Base-by-base conservation (phyloP, 2,888 invertebrate genomes). In the Hipparchia semele region DNA sequence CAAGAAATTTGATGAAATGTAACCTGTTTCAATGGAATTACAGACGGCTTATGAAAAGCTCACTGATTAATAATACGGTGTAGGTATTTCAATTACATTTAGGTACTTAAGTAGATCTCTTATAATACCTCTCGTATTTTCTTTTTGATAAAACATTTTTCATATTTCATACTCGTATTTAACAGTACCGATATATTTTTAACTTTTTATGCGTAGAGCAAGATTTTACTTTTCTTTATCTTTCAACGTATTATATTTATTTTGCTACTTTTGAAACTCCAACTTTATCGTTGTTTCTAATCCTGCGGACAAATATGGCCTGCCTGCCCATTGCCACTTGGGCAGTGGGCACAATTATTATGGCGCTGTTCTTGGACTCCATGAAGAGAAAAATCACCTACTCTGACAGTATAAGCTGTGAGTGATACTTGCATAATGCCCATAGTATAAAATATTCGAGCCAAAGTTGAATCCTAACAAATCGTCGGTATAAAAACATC, bases 1-100 rank as follows among this genome's bases (percentile, higher is more conserved):
- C 6, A 12, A 65, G 65, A 65, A 65, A 53, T 65, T 53, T 10
- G 23, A 23, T 13, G 64, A 5, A 23, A 64, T 64, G 6, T n/a
- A 13, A 53, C 33, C 53, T 13, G 23, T 51, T 64, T 23, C 51
- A 65, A 51, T 12, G 51, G 53, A 51, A 65, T 53, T 10, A 65
- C 23, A 39, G 59, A 23, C 39, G 33, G 53, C 53, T 51, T 64
- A 60, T 60, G 59, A 60, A 60, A 49, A 64, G 64, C 62, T 49
- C 13, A 13, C 13, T 49, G 46, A 62, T 62, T 62, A 62, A 61
- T 54, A 61, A 61, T 61, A 61, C 12, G 6, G 12, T 13, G n/a
- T 46, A n/a, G 13, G 46, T 13, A 46, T 62, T 60, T 49, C 46
- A 62, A 62, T 62, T 62, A 62, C 62, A 62, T 46, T 62, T 8